Conservation (phyloP, 2,797 vertebrate species). For the Ctenochaetus hawaiiensis region DNA sequence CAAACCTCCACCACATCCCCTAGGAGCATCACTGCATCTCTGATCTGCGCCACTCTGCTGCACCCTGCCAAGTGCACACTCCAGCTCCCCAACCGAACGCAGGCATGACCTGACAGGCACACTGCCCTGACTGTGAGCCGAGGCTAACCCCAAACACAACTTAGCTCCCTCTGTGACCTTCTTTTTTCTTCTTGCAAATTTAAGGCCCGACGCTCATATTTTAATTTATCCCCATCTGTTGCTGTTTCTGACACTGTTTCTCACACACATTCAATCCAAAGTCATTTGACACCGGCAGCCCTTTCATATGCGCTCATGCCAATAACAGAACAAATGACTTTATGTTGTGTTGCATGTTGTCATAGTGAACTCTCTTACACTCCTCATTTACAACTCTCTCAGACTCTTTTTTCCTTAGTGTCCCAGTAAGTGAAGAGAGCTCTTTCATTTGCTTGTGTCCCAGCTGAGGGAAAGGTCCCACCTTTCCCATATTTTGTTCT, state of each 20-base stretch:
- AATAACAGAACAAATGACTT: constrained; percentile 71
- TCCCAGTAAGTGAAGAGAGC: constrained; percentile 54
- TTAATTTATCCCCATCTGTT: constrained; percentile 45
- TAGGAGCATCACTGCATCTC: constrained; percentile 75
- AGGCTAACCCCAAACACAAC: constrained; percentile 59
- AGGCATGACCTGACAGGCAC: constrained; percentile 74
- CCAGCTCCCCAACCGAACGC: constrained; percentile 68
- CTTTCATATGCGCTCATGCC: constrained; percentile 53
- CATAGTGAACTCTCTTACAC: constrained; percentile 64
- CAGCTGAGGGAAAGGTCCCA: constrained; percentile 59
- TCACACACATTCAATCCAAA: constrained; percentile 24
- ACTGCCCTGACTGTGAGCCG: constrained; percentile 69
- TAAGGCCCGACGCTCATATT: constrained; percentile 35
- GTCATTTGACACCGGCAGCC: constrained; percentile 56
- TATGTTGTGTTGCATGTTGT: constrained; percentile 75
- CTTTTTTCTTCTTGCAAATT: constrained; percentile 30
- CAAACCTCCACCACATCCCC: constrained; percentile 74
- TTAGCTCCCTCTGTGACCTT: constrained; percentile 53
- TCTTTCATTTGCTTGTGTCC: constrained; percentile 62
- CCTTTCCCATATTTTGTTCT: constrained; percentile 61
- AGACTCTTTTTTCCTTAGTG: constrained; percentile 40
- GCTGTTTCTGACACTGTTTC: constrained; percentile 28
- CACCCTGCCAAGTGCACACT: constrained; percentile 71
- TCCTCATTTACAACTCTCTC: constrained; percentile 64
- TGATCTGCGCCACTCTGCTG: constrained; percentile 63